phyloP scores from a whole-genome alignment of 2,797 vertebrate genomes.

The Rallus crepitans region DNA sequence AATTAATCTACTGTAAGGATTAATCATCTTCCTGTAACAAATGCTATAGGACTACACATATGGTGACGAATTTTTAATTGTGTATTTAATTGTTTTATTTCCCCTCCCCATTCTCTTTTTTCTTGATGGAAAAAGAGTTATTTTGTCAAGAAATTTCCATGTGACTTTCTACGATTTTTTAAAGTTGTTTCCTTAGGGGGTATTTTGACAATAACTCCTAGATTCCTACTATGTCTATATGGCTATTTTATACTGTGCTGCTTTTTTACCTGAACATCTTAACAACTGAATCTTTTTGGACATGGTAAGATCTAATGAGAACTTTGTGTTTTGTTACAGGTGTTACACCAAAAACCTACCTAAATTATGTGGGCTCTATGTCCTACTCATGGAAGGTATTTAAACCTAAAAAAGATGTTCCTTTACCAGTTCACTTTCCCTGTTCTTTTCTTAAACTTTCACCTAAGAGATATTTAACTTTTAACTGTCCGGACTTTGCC shows the following conservation, averaged over 20 bases:
- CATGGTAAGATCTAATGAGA: background rate
- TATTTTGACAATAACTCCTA: background rate
- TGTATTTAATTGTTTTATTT: background rate
- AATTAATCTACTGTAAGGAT: background rate
- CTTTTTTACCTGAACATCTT: background rate
- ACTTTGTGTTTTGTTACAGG: background rate
- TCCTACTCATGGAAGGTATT: background rate
- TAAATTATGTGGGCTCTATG: background rate
- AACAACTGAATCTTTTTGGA: background rate
- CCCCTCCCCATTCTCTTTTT: accelerated
- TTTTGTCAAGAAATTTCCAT: background rate
- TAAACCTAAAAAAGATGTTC: background rate
- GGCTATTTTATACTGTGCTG: background rate
- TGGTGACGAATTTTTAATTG: background rate
- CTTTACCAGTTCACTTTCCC: background rate
- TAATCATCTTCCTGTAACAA: background rate
- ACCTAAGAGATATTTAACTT: background rate
- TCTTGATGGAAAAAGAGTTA: background rate
- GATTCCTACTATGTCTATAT: background rate
- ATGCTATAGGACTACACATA: background rate
- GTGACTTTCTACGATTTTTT: background rate
- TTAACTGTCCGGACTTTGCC: background rate
- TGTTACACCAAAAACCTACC: background rate
- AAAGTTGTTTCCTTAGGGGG: background rate
- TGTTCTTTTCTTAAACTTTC: background rate